These are phyloP conservation scores for Hyposoter didymator DNA, from an alignment of 2,888 invertebrate genomes.

Conservation along the genomic window DNA sequence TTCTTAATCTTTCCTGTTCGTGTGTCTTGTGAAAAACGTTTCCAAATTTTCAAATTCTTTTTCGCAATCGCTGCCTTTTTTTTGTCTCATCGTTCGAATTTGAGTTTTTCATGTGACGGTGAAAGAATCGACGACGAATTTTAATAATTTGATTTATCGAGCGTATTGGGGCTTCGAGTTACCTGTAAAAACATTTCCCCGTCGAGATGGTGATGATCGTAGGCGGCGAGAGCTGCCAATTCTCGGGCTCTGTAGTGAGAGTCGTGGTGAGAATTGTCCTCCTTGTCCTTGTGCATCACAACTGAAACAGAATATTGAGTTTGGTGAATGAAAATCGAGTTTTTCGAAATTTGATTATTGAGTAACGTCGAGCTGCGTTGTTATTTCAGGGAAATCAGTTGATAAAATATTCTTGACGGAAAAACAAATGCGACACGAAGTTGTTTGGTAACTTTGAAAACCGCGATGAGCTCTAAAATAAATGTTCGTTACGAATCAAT, in stretches of 20 bases:
- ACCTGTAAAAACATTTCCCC: slow-evolving; percentile 98
- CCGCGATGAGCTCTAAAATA: too few species aligned
- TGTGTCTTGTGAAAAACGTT: slow-evolving; percentile 23
- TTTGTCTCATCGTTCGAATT: neutral
- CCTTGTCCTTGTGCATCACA: slow-evolving; percentile 97
- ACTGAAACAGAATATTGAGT: slow-evolving; percentile 87
- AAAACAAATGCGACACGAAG: neutral
- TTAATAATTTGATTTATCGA: neutral
- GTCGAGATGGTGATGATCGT: slow-evolving; percentile 95
- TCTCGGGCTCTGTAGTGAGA: slow-evolving; percentile 88
- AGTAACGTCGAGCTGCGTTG: too few species aligned
- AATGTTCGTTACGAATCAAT: neutral
- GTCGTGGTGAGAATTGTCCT: slow-evolving; percentile 90
- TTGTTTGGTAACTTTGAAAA: neutral
- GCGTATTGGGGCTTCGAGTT: slow-evolving; percentile 75
- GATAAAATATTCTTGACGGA: too few species aligned
- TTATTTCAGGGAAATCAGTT: neutral
- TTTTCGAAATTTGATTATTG: neutral
- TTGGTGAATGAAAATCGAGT: neutral
- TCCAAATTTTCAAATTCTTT: neutral
- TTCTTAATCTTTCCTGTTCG: slow-evolving; percentile 27
- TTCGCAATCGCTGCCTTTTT: neutral
- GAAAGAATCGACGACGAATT: neutral
- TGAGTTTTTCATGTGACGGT: neutral
- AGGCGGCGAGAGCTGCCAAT: slow-evolving; percentile 93